Evolutionary conservation across 2,888 invertebrate species (phyloP).

Genomic region (Thysanoteuthis rhombus): DNA sequence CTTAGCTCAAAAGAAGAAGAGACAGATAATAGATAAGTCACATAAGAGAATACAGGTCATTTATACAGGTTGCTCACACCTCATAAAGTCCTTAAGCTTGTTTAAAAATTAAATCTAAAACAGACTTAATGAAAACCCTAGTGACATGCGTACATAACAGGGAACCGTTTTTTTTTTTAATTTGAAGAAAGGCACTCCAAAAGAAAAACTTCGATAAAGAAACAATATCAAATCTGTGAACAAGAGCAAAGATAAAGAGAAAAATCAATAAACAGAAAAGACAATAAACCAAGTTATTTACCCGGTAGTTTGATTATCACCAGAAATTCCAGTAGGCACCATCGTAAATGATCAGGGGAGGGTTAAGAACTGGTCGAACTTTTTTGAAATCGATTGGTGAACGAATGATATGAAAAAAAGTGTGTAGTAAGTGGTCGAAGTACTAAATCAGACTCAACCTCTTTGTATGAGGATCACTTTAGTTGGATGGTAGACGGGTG

Average conservation of each 20-base stretch:
- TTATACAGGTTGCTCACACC: no score
- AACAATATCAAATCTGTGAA: no score
- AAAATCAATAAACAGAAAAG: background rate
- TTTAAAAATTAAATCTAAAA: no score
- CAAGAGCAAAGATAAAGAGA: background rate
- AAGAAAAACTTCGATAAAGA: no score
- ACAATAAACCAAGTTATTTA: background rate
- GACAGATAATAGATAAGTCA: no score
- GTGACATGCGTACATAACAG: no score
- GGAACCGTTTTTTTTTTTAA: no score
- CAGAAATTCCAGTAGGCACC: background rate
- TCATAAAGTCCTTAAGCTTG: no score
- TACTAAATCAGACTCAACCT: background rate
- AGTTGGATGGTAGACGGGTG: background rate
- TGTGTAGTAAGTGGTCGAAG: background rate
- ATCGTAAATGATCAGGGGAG: constrained; percentile 12
- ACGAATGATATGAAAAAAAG: background rate
- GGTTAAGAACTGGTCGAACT: background rate
- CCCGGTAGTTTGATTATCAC: background rate
- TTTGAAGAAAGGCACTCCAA: no score
- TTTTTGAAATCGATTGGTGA: background rate
- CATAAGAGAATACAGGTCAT: no score
- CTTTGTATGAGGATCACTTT: background rate
- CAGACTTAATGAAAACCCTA: no score
- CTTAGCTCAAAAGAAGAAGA: no score